Conservation (phyloP, 2,888 invertebrate species). For the Chaetogeoica ovagalla region DNA sequence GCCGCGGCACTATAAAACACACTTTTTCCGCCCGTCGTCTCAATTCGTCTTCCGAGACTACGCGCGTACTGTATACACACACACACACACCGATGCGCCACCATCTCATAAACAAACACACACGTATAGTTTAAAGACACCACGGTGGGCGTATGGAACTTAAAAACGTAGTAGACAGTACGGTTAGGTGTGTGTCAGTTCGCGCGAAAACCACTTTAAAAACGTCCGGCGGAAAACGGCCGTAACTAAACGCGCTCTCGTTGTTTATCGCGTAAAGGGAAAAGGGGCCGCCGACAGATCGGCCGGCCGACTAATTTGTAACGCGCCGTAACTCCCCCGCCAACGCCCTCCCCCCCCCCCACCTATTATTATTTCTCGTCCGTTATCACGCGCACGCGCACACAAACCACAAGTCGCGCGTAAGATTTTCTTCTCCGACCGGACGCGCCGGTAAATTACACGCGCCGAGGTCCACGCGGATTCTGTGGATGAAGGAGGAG, state of each 20-base stretch:
- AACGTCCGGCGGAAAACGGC: conserved; percentile 43
- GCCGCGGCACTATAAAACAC: too few species aligned
- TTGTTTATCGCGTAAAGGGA: conserved; percentile 34
- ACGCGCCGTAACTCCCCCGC: conserved; percentile 18
- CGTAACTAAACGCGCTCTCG: neutral
- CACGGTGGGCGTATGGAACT: conserved; percentile 25
- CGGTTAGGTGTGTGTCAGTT: too few species aligned
- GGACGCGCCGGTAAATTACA: conserved; percentile 46
- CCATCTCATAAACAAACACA: too few species aligned
- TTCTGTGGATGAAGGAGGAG: neutral
- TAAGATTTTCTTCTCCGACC: conserved; percentile 33
- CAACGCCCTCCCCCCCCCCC: neutral
- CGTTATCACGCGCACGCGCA: neutral
- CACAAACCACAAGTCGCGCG: neutral
- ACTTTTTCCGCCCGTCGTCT: too few species aligned
- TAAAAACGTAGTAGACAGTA: too few species aligned
- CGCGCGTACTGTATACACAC: too few species aligned
- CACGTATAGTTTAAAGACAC: neutral
- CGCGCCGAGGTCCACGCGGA: conserved; percentile 4
- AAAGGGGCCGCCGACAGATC: neutral
- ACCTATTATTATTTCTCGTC: neutral
- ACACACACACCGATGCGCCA: too few species aligned
- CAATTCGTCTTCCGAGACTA: too few species aligned
- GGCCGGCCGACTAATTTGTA: conserved; percentile 47
- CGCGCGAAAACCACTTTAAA: conserved; percentile 40